Evolutionary conservation across 2,113 vertebrate genomes (phyloP), one percentile per base, ranked within the genome.

Genomic region (Otus sunia): DNA sequence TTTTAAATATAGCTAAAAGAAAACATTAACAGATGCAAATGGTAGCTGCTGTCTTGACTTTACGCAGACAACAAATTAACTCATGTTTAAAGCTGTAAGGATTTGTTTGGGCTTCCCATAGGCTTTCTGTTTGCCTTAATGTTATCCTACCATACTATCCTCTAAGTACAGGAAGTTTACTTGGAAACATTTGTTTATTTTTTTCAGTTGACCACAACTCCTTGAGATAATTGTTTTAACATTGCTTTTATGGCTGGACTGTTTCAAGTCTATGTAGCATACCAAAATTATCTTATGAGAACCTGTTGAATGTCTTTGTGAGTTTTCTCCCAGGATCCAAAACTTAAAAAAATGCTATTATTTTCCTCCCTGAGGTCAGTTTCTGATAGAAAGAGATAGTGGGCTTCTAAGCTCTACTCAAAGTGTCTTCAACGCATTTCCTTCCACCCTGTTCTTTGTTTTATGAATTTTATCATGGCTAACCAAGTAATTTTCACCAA

Each of bases 211-310:
- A 88, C 34, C 59, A 49, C 53, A 89, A 43, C 85, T 87, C 62
- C 62, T 90, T 79, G 34, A 85, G 49, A 27, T 69, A 90, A 94
- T 64, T 85, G 71, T 66, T 95, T 93, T 95, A 93, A 72, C 41
- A 50, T 37, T 92, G 66, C 13, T 15, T 85, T 93, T 96, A 69
- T 85, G 74, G 29, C 21, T 76, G 37, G 22, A 41, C 71, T 90
- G n/a, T 47, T 96, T 59, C 62, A 66, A 88, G 47, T 41, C 41
- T 88, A 26, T 20, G 8, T 29, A 76, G 36, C 19, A 30, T 25
- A 89, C 4, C 8, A 91, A 88, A 94, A 77, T 80, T 59, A 74
- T 25, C 58, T 76, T 37, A 15, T 3, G 2, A 85, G 16, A 82
- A 75, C 10, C 26, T 45, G 16, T 3, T 82, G 15, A 82, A 85